Conservation (phyloP, 2,113 vertebrate genomes). For the Nestor notabilis region DNA sequence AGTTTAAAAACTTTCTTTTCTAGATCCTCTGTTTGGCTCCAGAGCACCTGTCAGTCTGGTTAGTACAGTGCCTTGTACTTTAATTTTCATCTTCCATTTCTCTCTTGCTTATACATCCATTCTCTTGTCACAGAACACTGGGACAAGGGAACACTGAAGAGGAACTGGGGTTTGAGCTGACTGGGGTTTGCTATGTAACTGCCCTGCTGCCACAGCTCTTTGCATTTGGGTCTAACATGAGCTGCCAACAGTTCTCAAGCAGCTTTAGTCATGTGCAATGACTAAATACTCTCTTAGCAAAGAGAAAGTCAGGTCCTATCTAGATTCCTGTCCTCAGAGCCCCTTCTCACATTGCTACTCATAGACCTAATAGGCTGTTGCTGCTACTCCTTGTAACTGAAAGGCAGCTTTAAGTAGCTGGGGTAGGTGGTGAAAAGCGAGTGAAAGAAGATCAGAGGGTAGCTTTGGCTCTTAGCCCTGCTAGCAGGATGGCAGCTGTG, state of each 20-base stretch:
- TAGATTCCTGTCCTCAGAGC: not conserved
- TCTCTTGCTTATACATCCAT: not conserved
- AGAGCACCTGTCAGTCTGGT: not conserved
- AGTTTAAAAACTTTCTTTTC: not conserved
- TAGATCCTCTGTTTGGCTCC: not conserved
- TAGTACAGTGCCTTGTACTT: not conserved
- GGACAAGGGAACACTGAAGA: not conserved
- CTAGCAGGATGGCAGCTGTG: not conserved
- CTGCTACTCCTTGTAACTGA: not conserved
- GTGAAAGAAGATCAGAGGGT: not conserved
- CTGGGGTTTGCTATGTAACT: not conserved
- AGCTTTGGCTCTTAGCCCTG: not conserved
- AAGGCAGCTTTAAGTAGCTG: not conserved
- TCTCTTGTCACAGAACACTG: not conserved
- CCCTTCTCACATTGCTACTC: not conserved
- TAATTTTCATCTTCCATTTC: not conserved
- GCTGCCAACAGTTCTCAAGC: not conserved
- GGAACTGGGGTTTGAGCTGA: not conserved
- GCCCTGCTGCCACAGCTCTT: not conserved
- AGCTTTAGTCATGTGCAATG: not conserved
- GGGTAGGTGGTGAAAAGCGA: not conserved
- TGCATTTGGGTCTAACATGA: not conserved
- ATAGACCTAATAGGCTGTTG: not conserved
- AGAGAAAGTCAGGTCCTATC: not conserved
- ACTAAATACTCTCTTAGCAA: not conserved